Evolutionary conservation across 2,113 vertebrate genomes (phyloP), one percentile per base, ranked within the genome.

Genomic region (Callipepla californica): DNA sequence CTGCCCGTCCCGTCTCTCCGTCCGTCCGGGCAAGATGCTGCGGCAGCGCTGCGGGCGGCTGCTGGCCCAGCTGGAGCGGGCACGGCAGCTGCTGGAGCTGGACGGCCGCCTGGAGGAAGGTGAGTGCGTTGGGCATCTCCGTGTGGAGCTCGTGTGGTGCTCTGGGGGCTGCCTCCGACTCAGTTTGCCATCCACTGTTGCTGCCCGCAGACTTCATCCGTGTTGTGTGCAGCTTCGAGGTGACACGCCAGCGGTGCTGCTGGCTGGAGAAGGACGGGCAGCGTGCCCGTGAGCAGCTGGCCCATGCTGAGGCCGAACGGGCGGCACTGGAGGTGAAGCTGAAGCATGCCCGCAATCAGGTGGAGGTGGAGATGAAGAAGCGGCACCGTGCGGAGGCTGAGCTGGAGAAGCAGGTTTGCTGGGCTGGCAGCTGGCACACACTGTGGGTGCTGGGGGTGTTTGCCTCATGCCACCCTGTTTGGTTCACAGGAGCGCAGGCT

Each of bases 281-380:
- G 82, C 97, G 95, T 66, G 97, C 96, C 86, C 98, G 96, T 8
- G 98, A 98, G 93, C 94, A 97, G 44, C 94, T 98, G 95, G 96
- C 98, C 28, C 98, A 97, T 13, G 97, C 97, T 1, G 98, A 98
- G 26, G 97, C 98, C 19, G 95, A 98, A 57, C 97, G 98, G 76
- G 97, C 98, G 0, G 98, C 98, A 0, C 97, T 98, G 93, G 98
- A 98, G 55, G 98, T 98, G 79, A 98, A 98, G 88, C 97, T 99
- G 65, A 98, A 98, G 63, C 98, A 99, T 1, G 98, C 98, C 19
- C 97, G 98, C 7, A 98, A 98, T 95, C 98, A 99, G 93, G 97
- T 99, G 94, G 98, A 98, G 5, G 96, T 99, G 87, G 98, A 99
- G 96, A 98, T 99, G 97, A 98, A 98, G 94, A 98, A 98, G 55